These are phyloP conservation scores for Rosalia funebris DNA, from an alignment of 2,888 invertebrate species.

Conservation along the genomic window DNA sequence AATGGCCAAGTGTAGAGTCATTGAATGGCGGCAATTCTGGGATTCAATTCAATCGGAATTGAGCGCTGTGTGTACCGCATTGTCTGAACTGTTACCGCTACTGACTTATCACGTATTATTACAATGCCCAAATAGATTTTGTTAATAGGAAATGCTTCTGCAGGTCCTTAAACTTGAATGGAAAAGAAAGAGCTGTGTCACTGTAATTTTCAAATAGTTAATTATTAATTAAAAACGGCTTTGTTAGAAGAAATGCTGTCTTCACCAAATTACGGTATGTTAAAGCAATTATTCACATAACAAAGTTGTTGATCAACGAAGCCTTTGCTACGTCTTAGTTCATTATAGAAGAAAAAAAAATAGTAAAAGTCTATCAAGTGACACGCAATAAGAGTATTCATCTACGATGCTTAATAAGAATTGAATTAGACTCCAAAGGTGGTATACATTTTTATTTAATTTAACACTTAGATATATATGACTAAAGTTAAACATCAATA, in stretches of 20 bases:
- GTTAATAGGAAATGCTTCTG: conserved; percentile 42
- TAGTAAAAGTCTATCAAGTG: too few relatives aligned
- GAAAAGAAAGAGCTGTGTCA: conserved; percentile 35
- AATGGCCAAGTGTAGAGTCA: conserved; percentile 61
- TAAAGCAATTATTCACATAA: too few relatives aligned
- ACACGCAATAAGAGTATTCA: too few relatives aligned
- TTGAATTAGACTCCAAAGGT: too few relatives aligned
- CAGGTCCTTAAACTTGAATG: conserved; percentile 28
- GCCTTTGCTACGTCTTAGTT: too few relatives aligned
- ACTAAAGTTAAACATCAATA: too few relatives aligned
- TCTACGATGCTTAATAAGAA: too few relatives aligned
- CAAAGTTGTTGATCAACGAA: too few relatives aligned
- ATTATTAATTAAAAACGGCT: not conserved
- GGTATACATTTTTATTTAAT: too few relatives aligned
- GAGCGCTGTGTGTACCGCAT: conserved; percentile 61
- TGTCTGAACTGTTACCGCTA: conserved; percentile 58
- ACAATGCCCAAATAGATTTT: conserved; percentile 35
- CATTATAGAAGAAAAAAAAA: too few relatives aligned
- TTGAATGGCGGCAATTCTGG: conserved; percentile 60
- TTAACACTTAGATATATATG: too few relatives aligned
- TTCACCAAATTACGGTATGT: too few relatives aligned
- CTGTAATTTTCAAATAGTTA: conserved; percentile 6
- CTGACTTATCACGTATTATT: conserved; percentile 41
- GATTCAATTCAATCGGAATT: conserved; percentile 63
- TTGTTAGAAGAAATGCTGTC: not conserved